Base-by-base conservation (phyloP, 2,888 invertebrate species). In the Conops quadrifasciatus region DNA sequence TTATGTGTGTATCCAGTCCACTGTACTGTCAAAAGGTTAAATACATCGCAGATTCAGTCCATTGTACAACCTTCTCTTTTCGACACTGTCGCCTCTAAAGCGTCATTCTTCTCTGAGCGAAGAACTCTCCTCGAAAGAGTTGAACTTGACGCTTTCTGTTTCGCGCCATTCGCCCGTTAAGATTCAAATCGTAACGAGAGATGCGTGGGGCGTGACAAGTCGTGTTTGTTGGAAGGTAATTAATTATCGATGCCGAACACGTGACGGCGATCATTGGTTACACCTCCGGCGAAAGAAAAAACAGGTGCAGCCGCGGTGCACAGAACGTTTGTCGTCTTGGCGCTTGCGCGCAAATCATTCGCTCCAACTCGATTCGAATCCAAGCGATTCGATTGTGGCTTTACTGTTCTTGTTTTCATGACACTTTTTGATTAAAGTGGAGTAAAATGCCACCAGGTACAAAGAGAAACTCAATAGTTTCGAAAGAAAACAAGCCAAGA, bases 391-490 rank as follows among this genome's bases (percentile, higher is more conserved):
- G 30, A 59, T 59, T 2, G 15, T 2, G 16, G 36, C 24, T 69
- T 69, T 36, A 24, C 11, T 21, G 36, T 30, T 62, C 19, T 19
- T 43, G 49, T 60, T 51, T 67, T 49, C 63, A 45, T 43, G 62
- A 51, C 49, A 45, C 45, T 70, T 64, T 71, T 70, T 21, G 63
- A 74, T 79, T 77, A 78, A 81, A 82, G 80, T 82, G 78, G 79
- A 80, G 80, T 82, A 80, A 80, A 81, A 79, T 81, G 80, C 81
- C 80, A 80, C 11, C 7, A 1, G 15, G 19, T 16, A 47, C 16
- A 47, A 13, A 28, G 36, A 56, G 67, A 74, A 82, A 81, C 78
- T 80, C 79, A 80, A 80, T 78, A 78, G 81, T 81, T 81, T 80
- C 75, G 58, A 63, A 49, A 30, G 74, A 77, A 71, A 74, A 72